Evolutionary conservation across 2,113 vertebrate genomes (phyloP), one percentile per base, ranked within the genome.

Genomic region (Sminthopsis crassicaudata): DNA sequence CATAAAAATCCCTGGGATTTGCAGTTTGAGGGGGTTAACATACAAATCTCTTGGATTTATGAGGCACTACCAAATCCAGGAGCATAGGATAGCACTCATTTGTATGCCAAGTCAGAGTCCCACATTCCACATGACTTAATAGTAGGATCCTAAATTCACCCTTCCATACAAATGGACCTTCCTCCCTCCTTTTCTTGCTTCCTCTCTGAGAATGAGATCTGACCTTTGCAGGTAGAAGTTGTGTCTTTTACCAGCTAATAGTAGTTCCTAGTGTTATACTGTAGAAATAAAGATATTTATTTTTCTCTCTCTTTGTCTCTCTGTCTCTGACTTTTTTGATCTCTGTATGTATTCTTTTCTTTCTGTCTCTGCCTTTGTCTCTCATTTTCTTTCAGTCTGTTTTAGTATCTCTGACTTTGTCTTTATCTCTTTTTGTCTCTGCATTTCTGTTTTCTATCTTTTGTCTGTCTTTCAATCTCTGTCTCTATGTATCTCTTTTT

Each of bases 151-250:
- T 67, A 67, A 67, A 67, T 67, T n/a, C 30, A n/a, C 60, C 60
- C 36, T 67, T 67, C 60, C 60, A 67, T 3, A n/a, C 36, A 19
- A 67, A 11, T 53, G 60, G 53, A 91, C 19, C 23, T 89, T n/a
- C 14, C 27, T 53, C 16, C 3, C 0, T 60, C 25, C 9, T 3
- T 14, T 1, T 89, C 50, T 51, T 11, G 0, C 8, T 0, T 2
- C 0, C 24, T 53, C 16, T 9, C 27, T 30, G 2, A n/a, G 42
- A 54, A 0, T 9, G 16, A 51, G 9, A 12, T 26, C 60, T 67
- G 4, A 30, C 52, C 8, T 3, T 9, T 27, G 27, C 50, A 52
- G 90, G 24, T 46, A 57, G 91, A 26, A 46, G 90, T 46, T 11
- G 24, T 1, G 8, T 4, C 22, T 46, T 52, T 92, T 91, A 19